Evolutionary conservation across 2,797 vertebrate species (phyloP), one percentile per base, ranked within the genome.

Genomic region (Glyptemys insculpta): DNA sequence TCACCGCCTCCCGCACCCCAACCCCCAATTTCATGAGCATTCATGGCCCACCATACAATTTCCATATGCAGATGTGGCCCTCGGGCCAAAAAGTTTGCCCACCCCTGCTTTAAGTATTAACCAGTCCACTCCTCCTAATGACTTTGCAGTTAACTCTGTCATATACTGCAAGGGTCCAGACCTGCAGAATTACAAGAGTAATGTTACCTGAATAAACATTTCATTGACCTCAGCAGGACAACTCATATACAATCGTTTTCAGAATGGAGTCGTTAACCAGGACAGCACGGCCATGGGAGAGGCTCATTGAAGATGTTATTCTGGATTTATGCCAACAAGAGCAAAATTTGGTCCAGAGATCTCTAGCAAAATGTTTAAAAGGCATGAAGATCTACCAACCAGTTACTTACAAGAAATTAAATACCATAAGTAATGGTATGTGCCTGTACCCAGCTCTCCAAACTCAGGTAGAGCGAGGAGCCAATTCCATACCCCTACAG

Each of bases 221-320:
- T 6, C 4, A 27, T 65, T 0, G 2, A 29, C 29, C 54, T 29
- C 5, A 0, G 19, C 0, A 0, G 0, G 0, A 49, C 31, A 62
- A 34, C 57, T 62, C 57, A 31, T 21, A n/a, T 9, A 37, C 16
- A 72, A 37, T 4, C 2, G 3, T 72, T 37, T 37, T 72, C n/a
- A 37, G 4, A 41, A 37, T 8, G 5, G n/a, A 23, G 65, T 34
- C 65, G 19, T 37, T n/a, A 41, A 72, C n/a, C n/a, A 72, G 19
- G 19, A 23, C n/a, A n/a, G 37, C 8, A 8, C n/a, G 11, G 65
- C 19, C n/a, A 72, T 23, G 10, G 80, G 80, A 91, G 57, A 79
- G 78, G 21, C 80, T 86, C 4, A 0, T 2, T 92, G 83, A 94
- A n/a, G 34, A 84, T 0, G n/a, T 53, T 90, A 74, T 8, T 50